Evolutionary conservation across 2,797 vertebrate species (phyloP).

Genomic region (Diceros bicornis): DNA sequence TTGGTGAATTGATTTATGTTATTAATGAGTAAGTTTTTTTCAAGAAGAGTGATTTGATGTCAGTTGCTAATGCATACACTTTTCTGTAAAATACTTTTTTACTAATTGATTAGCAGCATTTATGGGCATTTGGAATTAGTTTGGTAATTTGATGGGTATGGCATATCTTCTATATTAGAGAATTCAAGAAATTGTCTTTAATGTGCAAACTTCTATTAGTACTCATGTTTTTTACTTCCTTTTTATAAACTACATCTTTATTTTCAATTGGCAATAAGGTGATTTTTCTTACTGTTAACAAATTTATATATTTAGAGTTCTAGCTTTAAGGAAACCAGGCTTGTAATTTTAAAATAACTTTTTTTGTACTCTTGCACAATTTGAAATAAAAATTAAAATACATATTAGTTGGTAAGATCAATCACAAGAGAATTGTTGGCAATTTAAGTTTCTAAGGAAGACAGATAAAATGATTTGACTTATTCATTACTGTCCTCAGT

Average conservation of each 20-base stretch:
- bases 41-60: slow-evolving; percentile 14
- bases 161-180: slow-evolving; percentile 23
- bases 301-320: slow-evolving; percentile 33
- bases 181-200: slow-evolving; percentile 40
- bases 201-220: background rate
- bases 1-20: background rate
- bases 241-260: slow-evolving; percentile 46
- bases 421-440: slow-evolving; percentile 44
- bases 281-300: slow-evolving; percentile 58
- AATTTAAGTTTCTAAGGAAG: slow-evolving; percentile 48
- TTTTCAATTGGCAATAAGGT: slow-evolving; percentile 41
- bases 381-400: slow-evolving; percentile 48
- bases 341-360: slow-evolving; percentile 59
- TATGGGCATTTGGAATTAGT: slow-evolving; percentile 59
- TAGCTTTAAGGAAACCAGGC: slow-evolving; percentile 51
- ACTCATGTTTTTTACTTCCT: background rate
- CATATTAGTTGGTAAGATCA: background rate
- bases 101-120: slow-evolving; percentile 42
- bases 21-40: slow-evolving; percentile 58
- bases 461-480: slow-evolving; percentile 32
- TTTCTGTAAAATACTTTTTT: slow-evolving; percentile 54
- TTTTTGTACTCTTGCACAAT: background rate
- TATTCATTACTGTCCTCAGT: background rate
- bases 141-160: slow-evolving; percentile 52
- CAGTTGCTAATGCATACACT: slow-evolving; percentile 51